Evolutionary conservation across 2,888 invertebrate species (phyloP), one percentile per base, ranked within the genome.

Genomic region (Leistus spinibarbis): DNA sequence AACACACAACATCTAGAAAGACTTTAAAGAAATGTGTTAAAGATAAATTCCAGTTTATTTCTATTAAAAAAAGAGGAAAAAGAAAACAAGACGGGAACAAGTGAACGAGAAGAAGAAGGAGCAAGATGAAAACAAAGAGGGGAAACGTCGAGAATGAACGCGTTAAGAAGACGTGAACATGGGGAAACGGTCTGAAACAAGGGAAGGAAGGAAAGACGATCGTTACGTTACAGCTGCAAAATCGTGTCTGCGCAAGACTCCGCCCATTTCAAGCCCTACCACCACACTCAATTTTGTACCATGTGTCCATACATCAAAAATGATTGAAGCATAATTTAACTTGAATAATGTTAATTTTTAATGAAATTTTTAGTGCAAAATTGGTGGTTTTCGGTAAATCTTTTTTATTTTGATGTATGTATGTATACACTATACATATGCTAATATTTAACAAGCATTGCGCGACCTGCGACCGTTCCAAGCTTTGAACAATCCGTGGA

Each of bases 171-270:
- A 40, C 40, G 40, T 40, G 40, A 40, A 40, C 40, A 40, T 40
- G 40, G n/a, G n/a, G 40, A 40, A 40, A 40, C 40, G 40, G 40
- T 40, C 40, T 40, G 40, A 40, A 40, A 40, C 40, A 40, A 40
- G 40, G 40, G 40, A 40, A 40, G 19, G 71, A 63, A 71, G 65
- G 66, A 71, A 72, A 72, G 72, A 72, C 72, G 72, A 72, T 72
- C 72, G 72, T 72, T 72, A 72, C 57, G 66, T 66, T 57, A 40
- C 40, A 40, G 5, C 40, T 7, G 40, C 40, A 40, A 60, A 56
- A 65, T n/a, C 54, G 22, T 10, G 53, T 40, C 64, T 71, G 71
- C 71, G 71, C 71, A 71, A 20, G 23, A 71, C 62, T 62, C 71
- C 54, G 54, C 23, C 57, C 9, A 13, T 19, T 57, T 19, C 16